Conservation (phyloP, 2,888 invertebrate genomes). For the Nyleta sp. region DNA sequence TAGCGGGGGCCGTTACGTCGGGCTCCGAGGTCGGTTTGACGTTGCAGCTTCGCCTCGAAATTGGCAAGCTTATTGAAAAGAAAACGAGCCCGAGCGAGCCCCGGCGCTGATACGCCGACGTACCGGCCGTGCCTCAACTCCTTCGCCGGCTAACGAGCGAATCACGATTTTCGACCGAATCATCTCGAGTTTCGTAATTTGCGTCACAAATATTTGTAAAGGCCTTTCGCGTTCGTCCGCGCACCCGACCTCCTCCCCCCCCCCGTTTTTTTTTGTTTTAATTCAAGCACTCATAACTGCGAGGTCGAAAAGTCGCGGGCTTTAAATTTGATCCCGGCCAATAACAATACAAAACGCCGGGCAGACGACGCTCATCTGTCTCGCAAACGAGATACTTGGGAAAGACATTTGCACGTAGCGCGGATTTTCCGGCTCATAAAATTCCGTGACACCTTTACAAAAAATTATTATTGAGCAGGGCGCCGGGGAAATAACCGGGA, state of each 20-base stretch:
- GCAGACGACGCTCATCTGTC: constrained; percentile 54
- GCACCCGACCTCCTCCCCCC: too few species aligned
- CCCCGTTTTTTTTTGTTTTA: constrained; percentile 2
- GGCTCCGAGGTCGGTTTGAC: constrained; percentile 57
- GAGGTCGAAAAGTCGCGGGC: constrained; percentile 6
- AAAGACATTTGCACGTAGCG: constrained; percentile 58
- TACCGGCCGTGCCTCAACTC: constrained; percentile 19
- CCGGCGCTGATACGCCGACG: constrained; percentile 27
- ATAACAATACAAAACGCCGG: constrained; percentile 45
- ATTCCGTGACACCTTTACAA: constrained; percentile 50
- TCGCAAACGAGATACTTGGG: constrained; percentile 50
- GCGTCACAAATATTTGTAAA: constrained; percentile 58
- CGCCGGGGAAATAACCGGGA: constrained; percentile 26
- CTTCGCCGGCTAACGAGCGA: constrained; percentile 51
- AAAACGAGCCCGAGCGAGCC: constrained; percentile 45
- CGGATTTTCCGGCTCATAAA: constrained; percentile 56
- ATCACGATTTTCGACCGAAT: constrained; percentile 59
- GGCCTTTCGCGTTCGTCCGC: constrained; percentile 28
- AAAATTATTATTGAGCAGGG: constrained; percentile 46
- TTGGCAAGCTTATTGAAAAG: constrained; percentile 66
- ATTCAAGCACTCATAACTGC: too few species aligned
- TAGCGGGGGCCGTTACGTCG: constrained; percentile 57
- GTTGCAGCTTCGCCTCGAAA: constrained; percentile 61
- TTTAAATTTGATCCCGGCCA: constrained; percentile 34
- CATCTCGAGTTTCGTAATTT: constrained; percentile 55